These are phyloP conservation scores for Luehdorfia chinensis DNA, from an alignment of 1,140 invertebrate species.

Conservation along the genomic window DNA sequence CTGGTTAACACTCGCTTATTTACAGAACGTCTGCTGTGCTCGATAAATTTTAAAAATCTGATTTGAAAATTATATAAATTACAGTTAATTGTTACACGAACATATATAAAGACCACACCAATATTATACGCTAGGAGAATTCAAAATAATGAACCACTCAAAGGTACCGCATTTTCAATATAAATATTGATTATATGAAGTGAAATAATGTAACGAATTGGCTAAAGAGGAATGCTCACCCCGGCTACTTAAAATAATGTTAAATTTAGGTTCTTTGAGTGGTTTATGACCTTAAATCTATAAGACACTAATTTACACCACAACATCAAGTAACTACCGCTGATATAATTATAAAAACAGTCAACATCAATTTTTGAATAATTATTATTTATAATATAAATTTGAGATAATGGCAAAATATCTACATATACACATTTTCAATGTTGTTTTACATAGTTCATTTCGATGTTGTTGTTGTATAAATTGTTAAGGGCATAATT, in stretches of 20 bases:
- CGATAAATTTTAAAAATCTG: constrained; percentile 54
- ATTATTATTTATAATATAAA: constrained; percentile 68
- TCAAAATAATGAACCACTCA: constrained; percentile 65
- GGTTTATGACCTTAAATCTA: constrained; percentile 58
- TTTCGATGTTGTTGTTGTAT: constrained; percentile 41
- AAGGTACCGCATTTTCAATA: constrained; percentile 28
- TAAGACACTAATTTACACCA: constrained; percentile 77
- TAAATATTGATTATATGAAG: neutral
- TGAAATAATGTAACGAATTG: constrained; percentile 1
- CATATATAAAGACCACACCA: constrained; percentile 72
- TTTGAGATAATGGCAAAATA: constrained; percentile 71
- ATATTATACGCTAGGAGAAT: constrained; percentile 66
- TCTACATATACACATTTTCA: constrained; percentile 72
- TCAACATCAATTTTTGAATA: constrained; percentile 78
- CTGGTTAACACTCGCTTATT: constrained; percentile 62
- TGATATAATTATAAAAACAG: constrained; percentile 78
- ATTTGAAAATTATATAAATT: constrained; percentile 55
- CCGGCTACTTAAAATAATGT: constrained; percentile 1
- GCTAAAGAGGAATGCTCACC: constrained; percentile 10
- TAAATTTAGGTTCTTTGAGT: constrained; percentile 42
- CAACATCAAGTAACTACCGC: constrained; percentile 78
- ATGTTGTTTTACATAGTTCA: constrained; percentile 48
- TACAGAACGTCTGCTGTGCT: constrained; percentile 61
- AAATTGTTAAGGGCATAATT: constrained; percentile 30
- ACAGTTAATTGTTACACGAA: constrained; percentile 58